Percentiles rank a stretch among this genome's conserved stretches.
phyloP scores from a whole-genome alignment of 2,113 vertebrate genomes.

The Chaetops frenatus region DNA sequence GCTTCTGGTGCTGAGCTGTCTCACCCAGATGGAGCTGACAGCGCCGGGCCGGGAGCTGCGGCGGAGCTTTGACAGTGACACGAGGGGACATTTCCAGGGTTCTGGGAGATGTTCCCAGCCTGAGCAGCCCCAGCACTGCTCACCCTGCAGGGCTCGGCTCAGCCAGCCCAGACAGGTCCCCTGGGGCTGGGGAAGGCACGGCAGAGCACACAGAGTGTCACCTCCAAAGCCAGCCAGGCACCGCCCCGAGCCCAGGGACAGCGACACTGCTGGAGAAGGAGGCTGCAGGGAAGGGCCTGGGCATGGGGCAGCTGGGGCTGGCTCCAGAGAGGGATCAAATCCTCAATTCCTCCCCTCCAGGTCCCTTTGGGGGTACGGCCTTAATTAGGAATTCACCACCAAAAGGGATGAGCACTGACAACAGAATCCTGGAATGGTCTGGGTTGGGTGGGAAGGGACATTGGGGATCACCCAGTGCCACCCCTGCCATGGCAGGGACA shows the following conservation, averaged over 20 bases:
- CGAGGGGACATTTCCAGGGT: background rate
- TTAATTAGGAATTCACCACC: background rate
- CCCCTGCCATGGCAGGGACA: background rate
- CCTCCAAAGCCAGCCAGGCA: background rate
- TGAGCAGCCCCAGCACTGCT: background rate
- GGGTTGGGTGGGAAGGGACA: background rate
- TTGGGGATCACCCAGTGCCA: accelerated
- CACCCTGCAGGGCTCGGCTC: background rate
- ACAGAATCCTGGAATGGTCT: background rate
- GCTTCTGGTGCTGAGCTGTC: accelerated
- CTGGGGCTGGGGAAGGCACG: accelerated
- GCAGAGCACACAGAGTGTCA: accelerated
- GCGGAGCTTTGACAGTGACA: background rate
- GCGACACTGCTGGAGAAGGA: no score
- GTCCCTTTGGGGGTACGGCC: no score
- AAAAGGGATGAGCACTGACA: accelerated
- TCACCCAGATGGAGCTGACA: background rate
- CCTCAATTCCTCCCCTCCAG: background rate
- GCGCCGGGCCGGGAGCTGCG: background rate
- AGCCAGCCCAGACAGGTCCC: background rate
- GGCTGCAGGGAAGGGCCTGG: background rate
- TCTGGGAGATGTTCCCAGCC: background rate
- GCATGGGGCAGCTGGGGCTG: accelerated
- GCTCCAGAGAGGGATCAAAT: background rate
- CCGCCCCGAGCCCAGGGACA: background rate